phyloP scores from a whole-genome alignment of 1,140 invertebrate species.

The Drosophila sp. region DNA sequence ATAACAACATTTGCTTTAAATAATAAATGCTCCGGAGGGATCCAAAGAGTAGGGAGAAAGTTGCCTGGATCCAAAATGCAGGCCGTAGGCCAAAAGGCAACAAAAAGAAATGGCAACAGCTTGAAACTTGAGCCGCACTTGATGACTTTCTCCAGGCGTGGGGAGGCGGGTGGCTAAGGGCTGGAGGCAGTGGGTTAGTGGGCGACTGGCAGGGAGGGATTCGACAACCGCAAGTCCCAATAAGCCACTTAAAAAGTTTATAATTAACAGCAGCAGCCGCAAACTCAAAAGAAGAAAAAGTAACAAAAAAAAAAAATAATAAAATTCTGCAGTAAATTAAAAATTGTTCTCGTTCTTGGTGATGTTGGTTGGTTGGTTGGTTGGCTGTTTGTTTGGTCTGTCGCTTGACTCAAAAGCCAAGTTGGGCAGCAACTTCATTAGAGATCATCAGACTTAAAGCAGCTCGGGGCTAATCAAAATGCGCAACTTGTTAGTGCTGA shows the following conservation, averaged over 20 bases:
- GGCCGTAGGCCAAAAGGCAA: conserved; percentile 32
- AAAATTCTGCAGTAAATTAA: conserved; percentile 42
- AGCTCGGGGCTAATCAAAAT: conserved; percentile 32
- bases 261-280: conserved; percentile 73
- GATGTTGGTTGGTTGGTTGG: conserved; percentile 1
- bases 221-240: conserved; percentile 71
- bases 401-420: neutral
- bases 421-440: conserved; percentile 18
- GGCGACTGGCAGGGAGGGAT: conserved; percentile 12
- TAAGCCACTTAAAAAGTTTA: conserved; percentile 83
- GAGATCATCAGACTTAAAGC: neutral
- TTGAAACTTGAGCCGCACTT: conserved; percentile 72
- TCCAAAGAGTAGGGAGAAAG: neutral
- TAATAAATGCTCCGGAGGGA: conserved; percentile 53
- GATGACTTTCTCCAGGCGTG: conserved; percentile 60
- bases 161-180: neutral
- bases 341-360: conserved; percentile 13
- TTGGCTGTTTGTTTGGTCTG: neutral
- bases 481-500: conserved; percentile 12
- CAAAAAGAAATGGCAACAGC: conserved; percentile 61
- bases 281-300: conserved; percentile 34
- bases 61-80: conserved; percentile 20
- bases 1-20: conserved; percentile 49
- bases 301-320: conserved; percentile 26
- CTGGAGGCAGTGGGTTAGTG: neutral